Conservation (phyloP, 2,113 vertebrate genomes). For the Conger conger region DNA sequence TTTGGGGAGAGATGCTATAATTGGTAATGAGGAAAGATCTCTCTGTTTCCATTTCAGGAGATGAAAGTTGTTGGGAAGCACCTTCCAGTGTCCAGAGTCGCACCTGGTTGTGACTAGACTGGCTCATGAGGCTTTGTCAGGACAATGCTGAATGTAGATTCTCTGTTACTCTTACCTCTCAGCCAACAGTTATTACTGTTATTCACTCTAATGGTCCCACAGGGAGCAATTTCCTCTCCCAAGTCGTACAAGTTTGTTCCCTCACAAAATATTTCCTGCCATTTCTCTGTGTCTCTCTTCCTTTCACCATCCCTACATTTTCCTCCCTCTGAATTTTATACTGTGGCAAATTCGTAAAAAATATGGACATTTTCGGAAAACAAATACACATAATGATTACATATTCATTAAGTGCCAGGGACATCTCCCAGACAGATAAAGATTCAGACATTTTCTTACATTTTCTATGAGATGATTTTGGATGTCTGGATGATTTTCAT, state of each 20-base stretch:
- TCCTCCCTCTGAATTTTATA: not conserved
- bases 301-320: not conserved
- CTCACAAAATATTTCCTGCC: conserved; percentile 2
- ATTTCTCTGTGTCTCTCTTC: not conserved
- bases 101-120: not conserved
- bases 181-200: conserved; percentile 5
- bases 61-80: not conserved
- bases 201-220: conserved; percentile 42
- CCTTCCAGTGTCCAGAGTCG: not conserved
- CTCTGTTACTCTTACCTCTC: not conserved
- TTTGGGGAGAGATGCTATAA: not conserved
- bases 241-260: conserved; percentile 26
- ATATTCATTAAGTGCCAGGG: not conserved
- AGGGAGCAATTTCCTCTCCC: conserved; percentile 23
- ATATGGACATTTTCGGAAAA: not conserved
- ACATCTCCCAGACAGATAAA: not conserved
- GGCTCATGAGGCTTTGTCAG: not conserved
- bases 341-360: not conserved
- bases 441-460: not conserved
- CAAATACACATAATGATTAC: not conserved
- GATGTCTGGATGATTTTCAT: not conserved
- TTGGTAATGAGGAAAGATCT: not conserved
- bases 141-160: not conserved
- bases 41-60: not conserved
- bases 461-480: not conserved